Evolutionary conservation across 2,113 vertebrate genomes (phyloP).

Genomic region (Acanthochromis polyacanthus): DNA sequence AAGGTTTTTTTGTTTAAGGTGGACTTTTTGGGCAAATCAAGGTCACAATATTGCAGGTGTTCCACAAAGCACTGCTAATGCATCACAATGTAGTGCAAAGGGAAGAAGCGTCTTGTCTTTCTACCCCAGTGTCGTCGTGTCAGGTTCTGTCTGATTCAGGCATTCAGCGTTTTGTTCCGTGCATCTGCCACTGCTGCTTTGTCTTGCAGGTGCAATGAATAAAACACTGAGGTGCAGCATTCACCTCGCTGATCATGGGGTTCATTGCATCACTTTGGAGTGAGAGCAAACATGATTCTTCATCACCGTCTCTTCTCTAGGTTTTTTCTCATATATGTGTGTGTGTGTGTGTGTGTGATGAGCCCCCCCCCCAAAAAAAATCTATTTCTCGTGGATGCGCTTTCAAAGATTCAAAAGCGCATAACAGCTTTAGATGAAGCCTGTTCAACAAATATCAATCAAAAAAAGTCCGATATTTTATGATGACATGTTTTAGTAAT

Average conservation of each 20-base stretch:
- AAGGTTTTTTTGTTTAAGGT: not conserved
- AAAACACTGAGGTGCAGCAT: conserved; percentile 56
- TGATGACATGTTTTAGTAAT: conserved; percentile 72
- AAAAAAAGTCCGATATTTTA: conserved; percentile 60
- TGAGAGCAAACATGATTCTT: conserved; percentile 57
- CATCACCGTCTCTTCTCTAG: conserved; percentile 35
- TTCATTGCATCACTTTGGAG: conserved; percentile 68
- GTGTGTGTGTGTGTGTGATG: not conserved
- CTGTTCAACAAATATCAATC: conserved; percentile 73
- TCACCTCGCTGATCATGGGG: conserved; percentile 49
- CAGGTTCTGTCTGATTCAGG: conserved; percentile 53
- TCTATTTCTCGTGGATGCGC: conserved; percentile 46
- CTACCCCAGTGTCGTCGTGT: conserved; percentile 35
- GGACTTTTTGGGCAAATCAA: not conserved
- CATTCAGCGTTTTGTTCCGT: conserved; percentile 56
- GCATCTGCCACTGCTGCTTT: conserved; percentile 62
- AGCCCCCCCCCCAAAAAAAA: no score
- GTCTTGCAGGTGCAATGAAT: conserved; percentile 66
- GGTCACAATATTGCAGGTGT: conserved; percentile 3
- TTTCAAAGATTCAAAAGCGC: conserved; percentile 58
- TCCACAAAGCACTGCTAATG: conserved; percentile 15
- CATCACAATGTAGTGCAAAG: conserved; percentile 16
- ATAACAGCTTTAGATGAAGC: conserved; percentile 46
- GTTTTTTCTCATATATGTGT: not conserved
- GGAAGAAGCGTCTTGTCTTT: conserved; percentile 36